These are phyloP conservation scores for Pristionchus fissidentatus DNA, from an alignment of 2,888 invertebrate genomes.

Conservation along the genomic window DNA sequence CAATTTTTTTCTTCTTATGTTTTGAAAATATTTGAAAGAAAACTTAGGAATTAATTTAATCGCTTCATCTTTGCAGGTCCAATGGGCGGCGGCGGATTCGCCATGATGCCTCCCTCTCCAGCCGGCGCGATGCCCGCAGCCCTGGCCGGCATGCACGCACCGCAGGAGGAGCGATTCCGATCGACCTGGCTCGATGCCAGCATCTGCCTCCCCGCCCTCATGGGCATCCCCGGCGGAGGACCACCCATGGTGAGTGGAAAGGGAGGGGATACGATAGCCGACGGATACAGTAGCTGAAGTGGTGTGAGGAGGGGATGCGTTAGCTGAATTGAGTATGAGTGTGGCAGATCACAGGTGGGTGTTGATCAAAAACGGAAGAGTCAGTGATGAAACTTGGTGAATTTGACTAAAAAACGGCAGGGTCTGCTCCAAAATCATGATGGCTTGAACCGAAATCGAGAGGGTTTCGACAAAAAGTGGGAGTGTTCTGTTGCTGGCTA, in stretches of 20 bases:
- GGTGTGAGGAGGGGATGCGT: not conserved
- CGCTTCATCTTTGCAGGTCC: not conserved
- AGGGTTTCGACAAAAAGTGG: no score
- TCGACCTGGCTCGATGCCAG: slow-evolving; percentile 48
- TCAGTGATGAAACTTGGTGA: no score
- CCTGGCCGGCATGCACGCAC: not conserved
- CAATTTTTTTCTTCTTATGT: no score
- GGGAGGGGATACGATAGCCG: no score
- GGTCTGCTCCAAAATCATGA: no score
- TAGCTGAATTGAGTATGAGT: no score
- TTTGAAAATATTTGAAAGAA: not conserved
- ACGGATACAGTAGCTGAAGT: no score
- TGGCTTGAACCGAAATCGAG: no score
- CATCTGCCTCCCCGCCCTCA: slow-evolving; percentile 44
- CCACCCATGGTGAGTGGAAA: slow-evolving; percentile 1
- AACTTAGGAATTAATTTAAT: not conserved
- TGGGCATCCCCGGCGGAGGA: slow-evolving; percentile 46
- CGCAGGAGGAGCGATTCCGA: slow-evolving; percentile 47
- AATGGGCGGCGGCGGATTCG: slow-evolving; percentile 31
- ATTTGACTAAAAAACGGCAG: no score
- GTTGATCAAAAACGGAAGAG: no score
- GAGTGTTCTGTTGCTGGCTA: no score
- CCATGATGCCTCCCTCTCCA: slow-evolving; percentile 30
- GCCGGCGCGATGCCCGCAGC: not conserved
- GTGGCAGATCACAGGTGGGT: no score